Evolutionary conservation across 2,113 vertebrate species (phyloP), one percentile per base, ranked within the genome.

Genomic region (Hippocampus abdominalis): DNA sequence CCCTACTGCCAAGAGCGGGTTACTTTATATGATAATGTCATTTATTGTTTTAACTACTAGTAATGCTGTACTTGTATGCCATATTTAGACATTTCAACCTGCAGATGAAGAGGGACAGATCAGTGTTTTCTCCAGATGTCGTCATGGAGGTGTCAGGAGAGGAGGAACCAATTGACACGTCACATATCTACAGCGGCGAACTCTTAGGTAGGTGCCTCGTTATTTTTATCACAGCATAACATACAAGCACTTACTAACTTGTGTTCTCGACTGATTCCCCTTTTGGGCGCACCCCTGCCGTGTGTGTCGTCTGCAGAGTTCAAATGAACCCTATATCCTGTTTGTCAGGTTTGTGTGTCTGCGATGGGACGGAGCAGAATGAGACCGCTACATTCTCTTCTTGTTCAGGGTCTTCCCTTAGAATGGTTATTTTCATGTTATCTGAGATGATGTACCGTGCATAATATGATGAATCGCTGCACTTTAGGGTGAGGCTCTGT

Each of bases 111-210:
- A 94, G 94, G 84, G 97, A 99, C 75, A 91, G 92, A 15, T 89
- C 92, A 70, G 73, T 98, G 76, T 99, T 99, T 84, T 92, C 94
- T 87, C 93, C 93, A 70, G 95, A 98, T 82, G 92, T 98, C 75
- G 91, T 93, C 81, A 81, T 98, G 85, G 96, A 98, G 83, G 86
- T 94, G 51, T 95, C 95, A 53, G 94, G 95, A 82, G 86, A 89
- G 82, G 85, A 94, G 74, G 49, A 74, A 63, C 92, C 94, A 76
- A 88, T 93, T 73, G 97, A 99, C 91, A 95, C 94, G 49, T 98
- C 97, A 69, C 96, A 99, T 86, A 97, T 99, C 91, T 99, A 98
- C 91, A 96, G 93, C 79, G 97, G 97, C 81, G 94, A 96, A 76
- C 89, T 98, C 79, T 95, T 93, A 81, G 97, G 97, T 98, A 89